A percentile compares a stretch with the other conserved stretches of the same genome.
Evolutionary conservation across 2,113 vertebrate species (phyloP).

Genomic region (Anser cygnoides): DNA sequence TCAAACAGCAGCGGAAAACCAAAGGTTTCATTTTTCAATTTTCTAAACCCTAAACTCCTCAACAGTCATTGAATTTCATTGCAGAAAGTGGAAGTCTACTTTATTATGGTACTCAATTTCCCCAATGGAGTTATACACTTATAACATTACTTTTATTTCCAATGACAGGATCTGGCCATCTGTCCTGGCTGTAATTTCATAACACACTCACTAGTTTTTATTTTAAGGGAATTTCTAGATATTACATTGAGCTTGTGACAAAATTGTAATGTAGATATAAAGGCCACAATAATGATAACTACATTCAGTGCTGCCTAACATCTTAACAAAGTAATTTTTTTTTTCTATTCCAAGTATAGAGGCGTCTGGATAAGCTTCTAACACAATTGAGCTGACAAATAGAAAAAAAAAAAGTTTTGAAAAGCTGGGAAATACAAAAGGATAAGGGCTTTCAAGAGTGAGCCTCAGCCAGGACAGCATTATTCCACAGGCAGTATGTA

Average conservation of each 20-base stretch:
- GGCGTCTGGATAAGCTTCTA: constrained; percentile 66
- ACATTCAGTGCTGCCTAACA: constrained; percentile 81
- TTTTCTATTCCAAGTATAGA: constrained; percentile 59
- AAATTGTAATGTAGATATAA: constrained; percentile 88
- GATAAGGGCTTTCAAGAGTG: constrained; percentile 27
- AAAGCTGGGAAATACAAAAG: constrained; percentile 69
- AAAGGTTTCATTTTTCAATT: constrained; percentile 94
- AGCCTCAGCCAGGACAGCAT: constrained; percentile 41
- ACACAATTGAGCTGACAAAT: constrained; percentile 77
- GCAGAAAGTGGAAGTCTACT: constrained; percentile 86
- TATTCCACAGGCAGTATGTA: constrained; percentile 38
- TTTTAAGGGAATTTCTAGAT: constrained; percentile 86
- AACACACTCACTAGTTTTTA: constrained; percentile 85
- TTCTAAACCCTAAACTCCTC: constrained; percentile 91
- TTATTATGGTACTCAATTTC: constrained; percentile 90
- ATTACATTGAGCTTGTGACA: constrained; percentile 83
- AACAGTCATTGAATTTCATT: constrained; percentile 89
- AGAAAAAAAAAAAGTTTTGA: constrained; percentile 55
- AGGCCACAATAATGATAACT: constrained; percentile 85
- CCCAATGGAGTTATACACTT: constrained; percentile 85
- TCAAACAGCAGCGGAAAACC: constrained; percentile 94
- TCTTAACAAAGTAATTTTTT: constrained; percentile 79
- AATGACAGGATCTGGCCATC: constrained; percentile 86
- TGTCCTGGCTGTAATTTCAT: constrained; percentile 88
- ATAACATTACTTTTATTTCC: constrained; percentile 90